Percentiles rank a stretch among this genome's conserved stretches.
phyloP scores from a whole-genome alignment of 2,888 invertebrate species.

The Hetaerina titia region DNA sequence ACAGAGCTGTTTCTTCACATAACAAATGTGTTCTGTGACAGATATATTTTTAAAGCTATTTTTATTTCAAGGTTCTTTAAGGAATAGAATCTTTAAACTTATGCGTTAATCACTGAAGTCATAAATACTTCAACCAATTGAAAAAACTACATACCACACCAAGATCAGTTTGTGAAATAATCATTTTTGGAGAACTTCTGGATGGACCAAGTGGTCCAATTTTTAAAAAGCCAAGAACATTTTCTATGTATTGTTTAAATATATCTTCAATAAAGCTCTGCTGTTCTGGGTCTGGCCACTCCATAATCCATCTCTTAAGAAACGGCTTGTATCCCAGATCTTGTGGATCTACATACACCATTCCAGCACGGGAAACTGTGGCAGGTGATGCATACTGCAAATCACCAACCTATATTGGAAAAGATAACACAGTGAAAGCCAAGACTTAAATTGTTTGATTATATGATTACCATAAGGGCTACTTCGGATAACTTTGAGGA shows the following conservation, averaged over 20 bases:
- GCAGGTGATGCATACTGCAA: constrained; percentile 95
- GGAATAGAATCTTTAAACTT: no score
- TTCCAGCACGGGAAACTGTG: constrained; percentile 94
- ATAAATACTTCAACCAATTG: constrained; percentile 38
- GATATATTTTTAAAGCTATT: no score
- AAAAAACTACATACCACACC: constrained; percentile 83
- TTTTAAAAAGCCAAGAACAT: constrained; percentile 84
- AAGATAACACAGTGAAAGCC: background rate
- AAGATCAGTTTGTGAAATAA: constrained; percentile 90
- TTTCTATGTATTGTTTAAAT: constrained; percentile 88
- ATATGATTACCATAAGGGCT: no score
- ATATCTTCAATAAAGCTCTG: constrained; percentile 78
- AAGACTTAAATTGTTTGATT: no score
- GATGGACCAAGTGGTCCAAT: constrained; percentile 87
- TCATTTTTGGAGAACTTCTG: constrained; percentile 85
- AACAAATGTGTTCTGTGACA: no score
- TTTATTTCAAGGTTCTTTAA: no score
- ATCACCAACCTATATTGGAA: constrained; percentile 84
- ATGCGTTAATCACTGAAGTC: no score
- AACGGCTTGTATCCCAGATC: constrained; percentile 92
- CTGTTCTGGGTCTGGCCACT: constrained; percentile 79
- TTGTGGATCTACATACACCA: constrained; percentile 96
- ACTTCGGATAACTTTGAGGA: no score
- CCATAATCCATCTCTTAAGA: constrained; percentile 90
- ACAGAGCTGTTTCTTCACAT: no score